phyloP scores from a whole-genome alignment of 2,797 vertebrate species.

The Pygocentrus nattereri region DNA sequence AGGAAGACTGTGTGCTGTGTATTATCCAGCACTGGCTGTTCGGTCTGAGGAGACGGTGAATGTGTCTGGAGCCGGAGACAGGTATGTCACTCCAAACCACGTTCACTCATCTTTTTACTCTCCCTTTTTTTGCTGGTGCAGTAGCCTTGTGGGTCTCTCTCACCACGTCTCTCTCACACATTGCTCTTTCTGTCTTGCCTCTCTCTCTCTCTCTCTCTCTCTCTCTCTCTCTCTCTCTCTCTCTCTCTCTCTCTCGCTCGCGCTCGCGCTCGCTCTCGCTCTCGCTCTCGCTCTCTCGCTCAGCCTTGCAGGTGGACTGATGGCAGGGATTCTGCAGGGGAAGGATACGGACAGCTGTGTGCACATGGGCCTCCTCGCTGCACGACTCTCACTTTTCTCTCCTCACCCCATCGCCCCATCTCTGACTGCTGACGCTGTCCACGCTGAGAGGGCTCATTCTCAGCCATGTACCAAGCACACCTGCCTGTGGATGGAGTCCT shows the following conservation, averaged over 20 bases:
- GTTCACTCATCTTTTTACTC: neutral
- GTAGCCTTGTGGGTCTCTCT: neutral
- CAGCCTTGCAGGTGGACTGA: constrained; percentile 87
- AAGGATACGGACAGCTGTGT: constrained; percentile 82
- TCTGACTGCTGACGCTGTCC: constrained; percentile 75
- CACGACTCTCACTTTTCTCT: constrained; percentile 80
- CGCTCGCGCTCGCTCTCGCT: neutral
- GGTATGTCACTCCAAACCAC: constrained; percentile 67
- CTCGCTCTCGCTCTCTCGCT: neutral
- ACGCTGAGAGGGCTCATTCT: constrained; percentile 65
- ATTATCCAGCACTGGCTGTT: constrained; percentile 83
- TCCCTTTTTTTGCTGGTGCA: constrained; percentile 11
- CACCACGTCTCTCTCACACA: neutral
- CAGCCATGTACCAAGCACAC: constrained; percentile 72
- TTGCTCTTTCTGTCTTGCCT: neutral
- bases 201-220: neutral
- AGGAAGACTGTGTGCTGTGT: constrained; percentile 79
- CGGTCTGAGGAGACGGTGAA: constrained; percentile 81
- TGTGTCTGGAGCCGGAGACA: constrained; percentile 92
- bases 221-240: constrained; percentile 1
- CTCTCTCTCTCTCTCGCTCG: constrained; percentile 1
- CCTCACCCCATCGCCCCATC: constrained; percentile 78
- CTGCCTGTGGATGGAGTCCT: constrained; percentile 72
- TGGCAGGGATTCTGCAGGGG: constrained; percentile 81
- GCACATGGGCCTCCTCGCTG: constrained; percentile 86